Evolutionary conservation across 2,113 vertebrate species (phyloP).

Genomic region (Xenopus borealis): DNA sequence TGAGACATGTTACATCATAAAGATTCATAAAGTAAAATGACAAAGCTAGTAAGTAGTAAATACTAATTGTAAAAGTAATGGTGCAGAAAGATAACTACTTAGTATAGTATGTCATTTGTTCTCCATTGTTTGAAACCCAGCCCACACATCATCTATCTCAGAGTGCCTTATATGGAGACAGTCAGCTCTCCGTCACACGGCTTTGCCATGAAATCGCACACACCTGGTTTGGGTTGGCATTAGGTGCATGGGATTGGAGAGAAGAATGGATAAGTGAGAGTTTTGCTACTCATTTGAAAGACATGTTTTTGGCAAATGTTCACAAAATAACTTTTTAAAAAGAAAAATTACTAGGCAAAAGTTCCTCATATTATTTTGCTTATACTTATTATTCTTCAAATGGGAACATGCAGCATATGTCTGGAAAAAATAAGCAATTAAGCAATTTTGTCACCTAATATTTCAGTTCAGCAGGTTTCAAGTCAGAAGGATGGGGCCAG

Average conservation of each 20-base stretch:
- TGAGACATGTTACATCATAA: no score
- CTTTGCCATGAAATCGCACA: constrained; percentile 95
- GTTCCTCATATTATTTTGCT: no score
- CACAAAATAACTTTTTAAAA: constrained; percentile 71
- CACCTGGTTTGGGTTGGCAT: constrained; percentile 92
- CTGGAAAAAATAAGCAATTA: no score
- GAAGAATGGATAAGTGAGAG: constrained; percentile 98
- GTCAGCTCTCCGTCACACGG: constrained; percentile 79
- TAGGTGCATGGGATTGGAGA: constrained; percentile 91
- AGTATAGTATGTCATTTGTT: constrained; percentile 47
- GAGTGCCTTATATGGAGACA: constrained; percentile 69
- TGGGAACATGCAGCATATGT: no score
- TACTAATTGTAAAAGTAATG: constrained; percentile 22
- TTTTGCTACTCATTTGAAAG: constrained; percentile 91
- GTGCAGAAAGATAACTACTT: constrained; percentile 40
- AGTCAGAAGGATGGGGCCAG: no score
- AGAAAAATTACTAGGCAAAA: no score
- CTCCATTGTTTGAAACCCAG: constrained; percentile 67
- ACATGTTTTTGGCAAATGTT: constrained; percentile 81
- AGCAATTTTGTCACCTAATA: no score
- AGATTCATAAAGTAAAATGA: no score
- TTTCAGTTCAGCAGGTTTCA: no score
- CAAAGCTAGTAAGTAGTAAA: constrained; percentile 30
- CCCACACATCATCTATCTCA: constrained; percentile 93
- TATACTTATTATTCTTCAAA: no score